These are phyloP conservation scores for Catocala fraxini DNA, from an alignment of 2,888 invertebrate species.

Conservation along the genomic window DNA sequence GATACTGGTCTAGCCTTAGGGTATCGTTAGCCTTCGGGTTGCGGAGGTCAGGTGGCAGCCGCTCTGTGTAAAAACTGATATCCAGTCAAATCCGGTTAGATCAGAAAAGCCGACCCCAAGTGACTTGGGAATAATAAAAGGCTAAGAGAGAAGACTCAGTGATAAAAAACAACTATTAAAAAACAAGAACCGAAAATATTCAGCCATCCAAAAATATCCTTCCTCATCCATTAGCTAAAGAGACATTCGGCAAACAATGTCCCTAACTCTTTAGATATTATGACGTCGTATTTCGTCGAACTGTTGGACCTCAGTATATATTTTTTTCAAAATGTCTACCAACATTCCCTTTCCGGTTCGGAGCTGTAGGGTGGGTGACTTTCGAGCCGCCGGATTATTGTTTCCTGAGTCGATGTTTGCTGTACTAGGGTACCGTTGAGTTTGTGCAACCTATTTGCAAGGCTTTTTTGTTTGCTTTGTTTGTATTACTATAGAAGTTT, in stretches of 20 bases:
- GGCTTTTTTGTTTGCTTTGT: not conserved
- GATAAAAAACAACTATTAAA: slow-evolving; percentile 23
- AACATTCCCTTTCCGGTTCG: slow-evolving; percentile 45
- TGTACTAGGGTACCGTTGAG: slow-evolving; percentile 18
- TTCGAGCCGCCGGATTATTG: slow-evolving; percentile 48
- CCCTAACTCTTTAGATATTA: slow-evolving; percentile 27
- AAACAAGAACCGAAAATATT: slow-evolving; percentile 20
- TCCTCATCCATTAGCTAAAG: slow-evolving; percentile 45
- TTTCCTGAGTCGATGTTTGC: slow-evolving; percentile 43
- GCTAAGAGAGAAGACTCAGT: no score
- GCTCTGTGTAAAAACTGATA: no score
- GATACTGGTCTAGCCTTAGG: no score
- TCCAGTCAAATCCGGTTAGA: no score
- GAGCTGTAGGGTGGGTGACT: slow-evolving; percentile 34
- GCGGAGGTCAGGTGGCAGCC: no score
- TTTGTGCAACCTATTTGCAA: not conserved
- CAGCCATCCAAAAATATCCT: slow-evolving; percentile 30
- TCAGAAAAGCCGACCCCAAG: no score
- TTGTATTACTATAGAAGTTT: not conserved
- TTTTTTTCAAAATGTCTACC: slow-evolving; percentile 42
- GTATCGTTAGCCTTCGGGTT: no score
- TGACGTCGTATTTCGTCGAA: slow-evolving; percentile 30
- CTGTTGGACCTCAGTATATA: slow-evolving; percentile 13
- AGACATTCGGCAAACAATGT: slow-evolving; percentile 45
- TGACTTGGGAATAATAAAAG: no score